phyloP scores from a whole-genome alignment of 37 sponge, comb jelly and placozoan genomes.

The Ephydatia muelleri region DNA sequence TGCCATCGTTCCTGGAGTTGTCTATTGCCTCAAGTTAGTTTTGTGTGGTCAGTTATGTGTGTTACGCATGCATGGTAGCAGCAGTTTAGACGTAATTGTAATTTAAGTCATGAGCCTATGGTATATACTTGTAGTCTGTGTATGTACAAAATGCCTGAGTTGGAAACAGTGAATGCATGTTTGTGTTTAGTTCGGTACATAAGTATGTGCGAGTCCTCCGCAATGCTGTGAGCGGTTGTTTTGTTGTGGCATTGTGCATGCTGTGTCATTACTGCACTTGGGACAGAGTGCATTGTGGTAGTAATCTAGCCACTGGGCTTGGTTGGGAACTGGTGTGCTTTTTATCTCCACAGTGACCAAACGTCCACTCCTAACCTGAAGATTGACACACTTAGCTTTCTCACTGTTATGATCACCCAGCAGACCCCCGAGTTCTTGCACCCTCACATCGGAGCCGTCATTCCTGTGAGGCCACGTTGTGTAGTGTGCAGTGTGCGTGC shows the following conservation, averaged over 20 bases:
- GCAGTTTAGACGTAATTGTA: too few relatives aligned
- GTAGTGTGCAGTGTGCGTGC: neutral
- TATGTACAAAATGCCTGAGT: too few relatives aligned
- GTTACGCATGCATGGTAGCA: too few relatives aligned
- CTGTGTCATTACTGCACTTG: neutral
- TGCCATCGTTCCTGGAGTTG: conserved; percentile 84
- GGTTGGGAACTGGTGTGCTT: neutral
- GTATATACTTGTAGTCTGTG: too few relatives aligned
- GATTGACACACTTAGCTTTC: conserved; percentile 93
- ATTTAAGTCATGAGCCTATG: too few relatives aligned
- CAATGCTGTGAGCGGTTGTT: too few relatives aligned
- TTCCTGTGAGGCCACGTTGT: conserved; percentile 69
- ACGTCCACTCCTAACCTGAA: conserved; percentile 92
- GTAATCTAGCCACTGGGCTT: neutral
- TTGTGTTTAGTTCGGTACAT: too few relatives aligned
- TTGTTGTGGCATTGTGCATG: neutral
- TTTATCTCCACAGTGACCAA: conserved; percentile 60
- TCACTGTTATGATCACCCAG: conserved; percentile 79
- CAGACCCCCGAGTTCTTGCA: conserved; percentile 81
- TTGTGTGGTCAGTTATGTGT: too few relatives aligned
- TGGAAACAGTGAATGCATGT: too few relatives aligned
- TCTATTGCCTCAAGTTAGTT: conserved; percentile 84
- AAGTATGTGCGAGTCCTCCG: too few relatives aligned
- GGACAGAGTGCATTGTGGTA: neutral
- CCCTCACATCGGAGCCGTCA: conserved; percentile 73